Conservation (phyloP, 2,888 invertebrate genomes). For the Philonicus albiceps region DNA sequence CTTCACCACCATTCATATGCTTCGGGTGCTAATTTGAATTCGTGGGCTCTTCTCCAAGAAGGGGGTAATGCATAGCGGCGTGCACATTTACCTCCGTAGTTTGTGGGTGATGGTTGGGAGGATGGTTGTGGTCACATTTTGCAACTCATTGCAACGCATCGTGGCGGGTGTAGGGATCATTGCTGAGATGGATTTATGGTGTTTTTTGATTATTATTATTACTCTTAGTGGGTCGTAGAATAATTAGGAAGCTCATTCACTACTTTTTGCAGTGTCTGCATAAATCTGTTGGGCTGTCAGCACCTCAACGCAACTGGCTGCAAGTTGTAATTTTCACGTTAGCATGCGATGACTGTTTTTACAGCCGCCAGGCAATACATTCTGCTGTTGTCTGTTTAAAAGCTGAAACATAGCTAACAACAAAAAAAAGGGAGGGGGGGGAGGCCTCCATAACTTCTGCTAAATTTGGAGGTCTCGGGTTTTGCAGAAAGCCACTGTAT, state of each 20-base stretch:
- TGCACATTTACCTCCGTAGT: neutral
- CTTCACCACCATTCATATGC: neutral
- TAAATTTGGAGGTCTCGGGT: neutral
- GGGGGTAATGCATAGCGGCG: neutral
- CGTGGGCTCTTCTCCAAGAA: neutral
- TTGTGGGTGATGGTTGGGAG: neutral
- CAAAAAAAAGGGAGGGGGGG: too few relatives aligned
- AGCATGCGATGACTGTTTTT: neutral
- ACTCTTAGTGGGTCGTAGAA: neutral
- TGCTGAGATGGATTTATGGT: neutral
- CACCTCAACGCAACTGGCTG: neutral
- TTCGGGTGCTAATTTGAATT: neutral
- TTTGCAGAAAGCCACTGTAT: neutral
- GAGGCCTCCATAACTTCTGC: neutral
- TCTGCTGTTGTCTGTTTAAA: neutral
- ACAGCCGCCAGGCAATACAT: neutral
- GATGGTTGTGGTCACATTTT: neutral
- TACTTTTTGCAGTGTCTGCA: neutral
- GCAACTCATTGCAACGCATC: neutral
- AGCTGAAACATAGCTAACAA: neutral
- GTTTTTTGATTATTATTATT: neutral
- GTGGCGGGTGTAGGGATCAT: neutral
- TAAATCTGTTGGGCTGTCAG: neutral
- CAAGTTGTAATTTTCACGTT: neutral
- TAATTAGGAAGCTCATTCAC: neutral